Evolutionary conservation across 2,113 vertebrate species (phyloP).

Genomic region (Strix uralensis): DNA sequence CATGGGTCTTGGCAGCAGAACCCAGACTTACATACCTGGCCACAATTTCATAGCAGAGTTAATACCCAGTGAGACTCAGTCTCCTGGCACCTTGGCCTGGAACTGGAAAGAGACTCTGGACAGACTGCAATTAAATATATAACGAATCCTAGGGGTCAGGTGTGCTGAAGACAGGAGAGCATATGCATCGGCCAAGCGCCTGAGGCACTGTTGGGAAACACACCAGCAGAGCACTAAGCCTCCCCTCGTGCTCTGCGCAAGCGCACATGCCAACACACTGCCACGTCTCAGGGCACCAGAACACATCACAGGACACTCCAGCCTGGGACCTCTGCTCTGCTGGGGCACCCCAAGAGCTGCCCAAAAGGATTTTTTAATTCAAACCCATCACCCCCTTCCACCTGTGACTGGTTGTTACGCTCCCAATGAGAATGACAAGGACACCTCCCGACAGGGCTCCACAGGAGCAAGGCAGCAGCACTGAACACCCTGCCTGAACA

Average conservation of each 20-base stretch:
- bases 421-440: neutral
- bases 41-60: neutral
- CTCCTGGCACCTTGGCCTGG: neutral
- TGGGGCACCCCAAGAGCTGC: neutral
- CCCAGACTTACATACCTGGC: neutral
- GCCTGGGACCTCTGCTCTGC: neutral
- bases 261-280: rapidly evolving
- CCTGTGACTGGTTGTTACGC: neutral
- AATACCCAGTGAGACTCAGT: neutral
- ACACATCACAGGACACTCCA: neutral
- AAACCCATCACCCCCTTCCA: neutral
- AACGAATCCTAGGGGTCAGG: neutral
- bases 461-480: neutral
- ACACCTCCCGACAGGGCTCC: neutral
- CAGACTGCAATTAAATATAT: neutral
- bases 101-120: neutral
- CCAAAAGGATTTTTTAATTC: neutral
- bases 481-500: neutral
- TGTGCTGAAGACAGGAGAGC: neutral
- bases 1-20: neutral
- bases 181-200: neutral
- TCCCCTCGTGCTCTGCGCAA: neutral
- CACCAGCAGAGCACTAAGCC: neutral
- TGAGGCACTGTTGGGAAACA: neutral
- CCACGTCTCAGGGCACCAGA: neutral